phyloP scores from a whole-genome alignment of 2,113 vertebrate genomes.

The Noturus placidus region DNA sequence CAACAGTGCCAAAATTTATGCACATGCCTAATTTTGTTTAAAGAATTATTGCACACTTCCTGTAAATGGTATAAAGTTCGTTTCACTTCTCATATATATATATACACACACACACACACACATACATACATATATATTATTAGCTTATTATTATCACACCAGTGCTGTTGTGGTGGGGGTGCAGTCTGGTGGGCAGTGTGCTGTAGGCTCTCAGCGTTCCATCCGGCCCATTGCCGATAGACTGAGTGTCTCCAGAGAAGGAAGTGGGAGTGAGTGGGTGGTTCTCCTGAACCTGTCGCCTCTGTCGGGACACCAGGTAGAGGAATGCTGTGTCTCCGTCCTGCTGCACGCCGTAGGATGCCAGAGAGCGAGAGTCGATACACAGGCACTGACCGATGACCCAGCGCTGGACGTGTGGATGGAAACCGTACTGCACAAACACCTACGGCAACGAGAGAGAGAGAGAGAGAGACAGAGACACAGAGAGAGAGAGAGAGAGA shows the following conservation, averaged over 20 bases:
- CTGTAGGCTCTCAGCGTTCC: slow-evolving; percentile 64
- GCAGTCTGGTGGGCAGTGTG: slow-evolving; percentile 70
- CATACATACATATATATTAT: neutral
- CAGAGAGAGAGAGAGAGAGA: neutral
- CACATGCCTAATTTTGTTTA: too few species aligned
- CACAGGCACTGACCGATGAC: slow-evolving; percentile 87
- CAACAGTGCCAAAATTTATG: too few species aligned
- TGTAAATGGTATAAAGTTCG: too few species aligned
- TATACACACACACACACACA: neutral
- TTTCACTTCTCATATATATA: neutral
- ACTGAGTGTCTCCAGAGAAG: neutral
- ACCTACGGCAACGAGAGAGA: slow-evolving; percentile 68
- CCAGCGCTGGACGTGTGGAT: slow-evolving; percentile 91
- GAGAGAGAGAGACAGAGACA: too few species aligned
- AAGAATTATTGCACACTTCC: too few species aligned
- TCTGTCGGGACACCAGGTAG: slow-evolving; percentile 83
- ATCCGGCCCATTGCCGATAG: slow-evolving; percentile 51
- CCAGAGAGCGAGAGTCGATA: slow-evolving; percentile 77
- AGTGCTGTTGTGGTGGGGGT: slow-evolving; percentile 59
- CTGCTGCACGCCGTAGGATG: slow-evolving; percentile 82
- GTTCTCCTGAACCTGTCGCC: slow-evolving; percentile 76
- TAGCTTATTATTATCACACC: too few species aligned
- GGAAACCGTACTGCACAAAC: slow-evolving; percentile 85
- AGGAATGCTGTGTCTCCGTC: slow-evolving; percentile 86
- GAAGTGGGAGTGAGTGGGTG: slow-evolving; percentile 60